Evolutionary conservation across 2,888 invertebrate genomes (phyloP), one percentile per base, ranked within the genome.

Genomic region (Oligia latruncula): DNA sequence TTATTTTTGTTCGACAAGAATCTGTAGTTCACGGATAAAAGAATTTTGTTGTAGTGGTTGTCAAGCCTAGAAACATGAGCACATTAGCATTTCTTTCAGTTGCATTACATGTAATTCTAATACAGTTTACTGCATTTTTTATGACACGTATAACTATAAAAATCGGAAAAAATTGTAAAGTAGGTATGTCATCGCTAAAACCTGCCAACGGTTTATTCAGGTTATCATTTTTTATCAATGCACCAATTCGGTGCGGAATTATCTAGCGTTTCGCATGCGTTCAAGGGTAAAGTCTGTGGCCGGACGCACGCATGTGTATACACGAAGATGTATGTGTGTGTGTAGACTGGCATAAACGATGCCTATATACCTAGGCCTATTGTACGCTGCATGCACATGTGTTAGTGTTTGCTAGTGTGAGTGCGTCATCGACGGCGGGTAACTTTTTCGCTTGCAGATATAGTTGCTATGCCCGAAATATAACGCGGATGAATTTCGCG

Each of bases 381-480:
- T 94, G 94, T 93, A 92, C 87, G 91, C 90, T 85, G 89, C 88
- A 89, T 93, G 92, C 92, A 93, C 90, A 90, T 93, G 93, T 94
- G 93, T 91, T 86, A 23, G 87, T 88, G 85, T 77, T 89, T 84
- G 83, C 88, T 87, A 88, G 93, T 92, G 92, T 93, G 95, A 85
- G 94, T 94, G 95, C 91, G 95, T 92, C 93, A 92, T 90, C 93
- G 94, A 90, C 94, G 95, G 91, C 93, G 91, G 92, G 93, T 92
- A 92, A 95, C 92, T 95, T 96, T 96, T 96, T 95, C 94, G 95
- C 95, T 94, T 95, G 95, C 95, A 95, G 92, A 95, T 93, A 92
- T 92, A 92, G 96, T 96, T 96, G 95, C 96, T 92, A 96, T 95
- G 96, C 95, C 96, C 95, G 92, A 97, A 97, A 96, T 96, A 95